phyloP scores from a whole-genome alignment of 2,888 invertebrate genomes.

The Tribolium freemani region DNA sequence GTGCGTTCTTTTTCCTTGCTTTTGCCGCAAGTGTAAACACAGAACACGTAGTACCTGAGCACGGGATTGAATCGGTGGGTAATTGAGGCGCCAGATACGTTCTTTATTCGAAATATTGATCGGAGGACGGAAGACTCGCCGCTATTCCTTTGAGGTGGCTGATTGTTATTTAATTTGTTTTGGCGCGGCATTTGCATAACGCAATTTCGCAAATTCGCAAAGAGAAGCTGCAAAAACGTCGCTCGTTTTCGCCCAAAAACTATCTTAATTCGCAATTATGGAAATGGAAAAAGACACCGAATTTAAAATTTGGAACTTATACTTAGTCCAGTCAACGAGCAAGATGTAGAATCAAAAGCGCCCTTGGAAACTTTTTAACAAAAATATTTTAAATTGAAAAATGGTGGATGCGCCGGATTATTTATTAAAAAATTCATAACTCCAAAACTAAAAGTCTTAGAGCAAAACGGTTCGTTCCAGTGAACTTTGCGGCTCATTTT shows the following conservation, averaged over 20 bases:
- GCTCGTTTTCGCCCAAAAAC: slow-evolving; percentile 15
- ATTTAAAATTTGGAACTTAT: slow-evolving; percentile 1
- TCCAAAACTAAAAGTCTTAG: too few relatives aligned
- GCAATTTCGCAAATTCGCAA: slow-evolving; percentile 20
- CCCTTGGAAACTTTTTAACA: too few relatives aligned
- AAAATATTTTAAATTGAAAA: too few relatives aligned
- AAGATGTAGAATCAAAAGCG: too few relatives aligned
- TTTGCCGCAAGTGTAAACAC: slow-evolving; percentile 33
- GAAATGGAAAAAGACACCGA: slow-evolving; percentile 7
- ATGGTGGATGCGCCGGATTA: too few relatives aligned
- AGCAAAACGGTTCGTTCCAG: too few relatives aligned
- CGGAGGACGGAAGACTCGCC: neutral
- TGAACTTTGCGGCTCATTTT: too few relatives aligned
- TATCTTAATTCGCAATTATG: slow-evolving; percentile 30
- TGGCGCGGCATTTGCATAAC: slow-evolving; percentile 38
- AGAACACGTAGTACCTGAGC: slow-evolving; percentile 36
- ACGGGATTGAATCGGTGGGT: slow-evolving; percentile 32
- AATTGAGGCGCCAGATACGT: slow-evolving; percentile 29
- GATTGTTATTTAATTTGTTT: slow-evolving; percentile 45
- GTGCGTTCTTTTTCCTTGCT: slow-evolving; percentile 19
- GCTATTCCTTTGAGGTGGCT: slow-evolving; percentile 35
- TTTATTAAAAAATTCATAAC: too few relatives aligned
- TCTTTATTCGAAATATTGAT: slow-evolving; percentile 38
- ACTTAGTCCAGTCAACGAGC: too few relatives aligned
- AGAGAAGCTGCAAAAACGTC: slow-evolving; percentile 17